Evolutionary conservation across 2,888 invertebrate genomes (phyloP).

Genomic region (Melolontha melolontha): DNA sequence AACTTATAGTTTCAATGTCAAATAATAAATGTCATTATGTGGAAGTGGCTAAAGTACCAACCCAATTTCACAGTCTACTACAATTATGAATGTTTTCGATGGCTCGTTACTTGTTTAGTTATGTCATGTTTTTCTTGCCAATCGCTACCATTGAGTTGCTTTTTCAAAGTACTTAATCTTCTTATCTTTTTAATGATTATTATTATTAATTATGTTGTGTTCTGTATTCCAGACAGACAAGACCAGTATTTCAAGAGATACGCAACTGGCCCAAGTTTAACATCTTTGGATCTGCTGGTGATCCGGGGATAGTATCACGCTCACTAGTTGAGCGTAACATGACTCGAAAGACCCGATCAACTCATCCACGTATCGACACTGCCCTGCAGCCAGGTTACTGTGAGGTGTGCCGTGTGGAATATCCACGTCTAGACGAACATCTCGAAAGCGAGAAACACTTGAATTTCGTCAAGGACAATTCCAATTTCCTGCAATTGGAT

Average conservation of each 20-base stretch:
- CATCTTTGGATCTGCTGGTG: constrained; percentile 63
- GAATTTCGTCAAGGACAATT: constrained; percentile 78
- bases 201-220: neutral
- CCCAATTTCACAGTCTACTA: too few relatives aligned
- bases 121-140: too few relatives aligned
- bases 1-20: too few relatives aligned
- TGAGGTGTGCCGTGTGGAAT: constrained; percentile 84
- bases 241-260: constrained; percentile 75
- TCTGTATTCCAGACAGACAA: constrained; percentile 64
- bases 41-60: too few relatives aligned
- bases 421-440: constrained; percentile 77
- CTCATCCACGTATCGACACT: constrained; percentile 57
- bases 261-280: constrained; percentile 73
- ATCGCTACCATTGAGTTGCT: too few relatives aligned
- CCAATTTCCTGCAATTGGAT: constrained; percentile 81
- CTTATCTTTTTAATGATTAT: too few relatives aligned
- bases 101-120: too few relatives aligned
- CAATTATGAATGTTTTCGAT: too few relatives aligned
- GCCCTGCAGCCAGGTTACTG: constrained; percentile 74
- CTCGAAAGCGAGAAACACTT: constrained; percentile 80
- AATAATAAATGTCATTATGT: too few relatives aligned
- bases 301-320: constrained; percentile 61
- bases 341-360: constrained; percentile 65
- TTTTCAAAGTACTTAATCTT: too few relatives aligned
- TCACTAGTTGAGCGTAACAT: constrained; percentile 64